Percentiles rank a stretch among this genome's conserved stretches.
Evolutionary conservation across 1,140 invertebrate genomes (phyloP).

Genomic region (Cecropterus lyciades): DNA sequence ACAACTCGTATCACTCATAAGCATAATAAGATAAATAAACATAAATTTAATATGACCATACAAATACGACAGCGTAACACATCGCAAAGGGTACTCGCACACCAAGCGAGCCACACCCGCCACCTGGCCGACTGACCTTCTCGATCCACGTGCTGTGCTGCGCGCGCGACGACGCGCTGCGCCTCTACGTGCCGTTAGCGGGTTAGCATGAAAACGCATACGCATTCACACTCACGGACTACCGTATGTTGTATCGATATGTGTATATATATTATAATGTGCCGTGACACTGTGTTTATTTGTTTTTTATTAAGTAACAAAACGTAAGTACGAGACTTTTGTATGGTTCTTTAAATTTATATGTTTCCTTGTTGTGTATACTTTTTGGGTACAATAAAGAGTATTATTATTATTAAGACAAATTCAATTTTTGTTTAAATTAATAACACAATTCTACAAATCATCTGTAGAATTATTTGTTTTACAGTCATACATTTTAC

Average conservation of each 20-base stretch:
- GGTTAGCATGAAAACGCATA: slow-evolving; percentile 82
- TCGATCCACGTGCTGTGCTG: slow-evolving; percentile 88
- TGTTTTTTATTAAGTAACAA: too few relatives aligned
- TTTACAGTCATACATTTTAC: too few relatives aligned
- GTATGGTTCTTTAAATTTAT: too few relatives aligned
- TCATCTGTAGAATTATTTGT: too few relatives aligned
- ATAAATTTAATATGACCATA: neutral
- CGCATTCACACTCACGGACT: slow-evolving; percentile 72
- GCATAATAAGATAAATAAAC: neutral
- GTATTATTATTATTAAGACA: too few relatives aligned
- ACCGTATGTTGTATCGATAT: slow-evolving; percentile 35
- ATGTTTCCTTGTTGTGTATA: too few relatives aligned
- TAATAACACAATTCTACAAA: too few relatives aligned
- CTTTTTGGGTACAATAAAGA: too few relatives aligned
- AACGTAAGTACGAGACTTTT: too few relatives aligned
- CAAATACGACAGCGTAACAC: neutral
- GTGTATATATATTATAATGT: slow-evolving; percentile 36
- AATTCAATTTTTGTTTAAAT: too few relatives aligned
- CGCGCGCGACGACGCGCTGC: slow-evolving; percentile 71
- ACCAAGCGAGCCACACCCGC: slow-evolving; percentile 7
- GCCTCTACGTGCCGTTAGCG: slow-evolving; percentile 79
- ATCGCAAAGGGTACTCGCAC: slow-evolving; percentile 1
- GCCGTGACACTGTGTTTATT: slow-evolving; percentile 29
- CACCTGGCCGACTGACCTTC: slow-evolving; percentile 86
- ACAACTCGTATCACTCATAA: too few relatives aligned